Evolutionary conservation across 2,113 vertebrate species (phyloP), one percentile per base, ranked within the genome.

Genomic region (Aix galericulata): DNA sequence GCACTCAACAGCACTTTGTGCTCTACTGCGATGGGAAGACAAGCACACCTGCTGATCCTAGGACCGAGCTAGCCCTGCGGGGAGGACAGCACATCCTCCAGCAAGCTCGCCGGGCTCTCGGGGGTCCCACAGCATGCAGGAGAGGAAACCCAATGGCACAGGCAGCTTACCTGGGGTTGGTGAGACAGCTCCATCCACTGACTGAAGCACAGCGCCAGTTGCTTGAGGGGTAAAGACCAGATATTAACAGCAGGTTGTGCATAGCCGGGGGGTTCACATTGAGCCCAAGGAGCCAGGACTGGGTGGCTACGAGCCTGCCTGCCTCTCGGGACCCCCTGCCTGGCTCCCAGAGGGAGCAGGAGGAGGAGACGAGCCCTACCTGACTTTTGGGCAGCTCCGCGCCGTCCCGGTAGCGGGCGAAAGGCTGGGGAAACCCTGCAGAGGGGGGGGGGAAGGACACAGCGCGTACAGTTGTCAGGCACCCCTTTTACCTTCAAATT

Each of bases 201-300:
- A 93, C 94, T 97, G 91, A 98, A 97, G 93, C 95, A 98, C 72
- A 98, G 91, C 26, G 91, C 96, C 95, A 98, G 83, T 76, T 23
- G 82, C 98, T 98, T 66, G 59, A 91, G 95, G 97, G 79, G 71
- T 46, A 60, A 94, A 95, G 86, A 68, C 46, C 0, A 73, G 29
- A 22, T 16, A n/a, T 93, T 72, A 94, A 21, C 53, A 13, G 42
- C 1, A 26, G 4, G 34, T 18, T 53, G 44, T 1, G 53, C 56
- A 1, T 1, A 26, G 27, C 22, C 13, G 4, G 8, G 9, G 66
- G 11, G 40, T 12, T 12, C 40, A 40, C 18, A 26, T 9, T 74
- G 34, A 23, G 22, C 22, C 11, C 7, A 5, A 17, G 34, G 60
- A 59, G 56, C 14, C 10, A 10, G 40, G 22, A n/a, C 38, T 8